phyloP scores from a whole-genome alignment of 2,888 invertebrate genomes.

The Tachina grossa region DNA sequence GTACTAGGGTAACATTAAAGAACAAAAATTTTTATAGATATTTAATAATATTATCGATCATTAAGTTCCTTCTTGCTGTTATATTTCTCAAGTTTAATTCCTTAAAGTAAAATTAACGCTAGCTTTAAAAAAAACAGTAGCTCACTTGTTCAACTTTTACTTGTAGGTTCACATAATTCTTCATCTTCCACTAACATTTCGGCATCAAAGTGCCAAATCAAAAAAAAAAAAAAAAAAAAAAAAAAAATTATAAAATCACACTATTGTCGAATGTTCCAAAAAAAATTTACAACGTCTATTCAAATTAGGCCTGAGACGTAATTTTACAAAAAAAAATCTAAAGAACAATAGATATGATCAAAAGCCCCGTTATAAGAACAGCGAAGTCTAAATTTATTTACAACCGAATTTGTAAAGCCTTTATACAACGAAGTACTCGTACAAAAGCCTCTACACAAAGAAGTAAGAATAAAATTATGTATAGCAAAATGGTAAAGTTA shows the following conservation, averaged over 20 bases:
- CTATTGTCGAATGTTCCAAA: constrained; percentile 57
- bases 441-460: no score
- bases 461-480: no score
- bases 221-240: no score
- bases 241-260: constrained; percentile 12
- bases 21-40: constrained; percentile 19
- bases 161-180: background rate
- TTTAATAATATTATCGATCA: background rate
- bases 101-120: background rate
- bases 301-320: no score
- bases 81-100: background rate
- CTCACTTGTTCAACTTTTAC: constrained; percentile 29
- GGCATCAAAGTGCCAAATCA: background rate
- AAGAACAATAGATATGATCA: no score
- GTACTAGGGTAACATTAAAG: background rate
- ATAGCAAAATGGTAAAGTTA: no score
- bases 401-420: no score
- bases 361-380: no score
- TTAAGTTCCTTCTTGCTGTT: background rate
- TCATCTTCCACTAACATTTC: background rate
- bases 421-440: no score
- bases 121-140: constrained; percentile 11
- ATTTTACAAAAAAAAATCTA: no score
- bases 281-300: no score
- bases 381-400: no score